Conservation (phyloP, 2,113 vertebrate genomes). For the Bettongia penicillata region DNA sequence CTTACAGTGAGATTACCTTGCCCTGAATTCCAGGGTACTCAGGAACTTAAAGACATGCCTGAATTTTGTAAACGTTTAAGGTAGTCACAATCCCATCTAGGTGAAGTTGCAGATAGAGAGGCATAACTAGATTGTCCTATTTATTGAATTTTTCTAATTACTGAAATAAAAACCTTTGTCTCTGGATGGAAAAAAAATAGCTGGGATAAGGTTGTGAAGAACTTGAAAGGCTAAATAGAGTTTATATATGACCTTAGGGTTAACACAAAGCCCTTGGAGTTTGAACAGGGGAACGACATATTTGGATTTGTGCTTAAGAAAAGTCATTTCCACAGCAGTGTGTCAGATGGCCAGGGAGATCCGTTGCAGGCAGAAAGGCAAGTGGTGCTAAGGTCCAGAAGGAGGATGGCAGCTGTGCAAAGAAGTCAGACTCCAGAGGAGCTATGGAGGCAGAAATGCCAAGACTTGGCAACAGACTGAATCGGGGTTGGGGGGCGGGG, state of each 20-base stretch:
- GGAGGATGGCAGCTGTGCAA: neutral
- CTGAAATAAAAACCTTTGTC: constrained; percentile 81
- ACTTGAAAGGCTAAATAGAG: neutral
- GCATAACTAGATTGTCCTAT: constrained; percentile 74
- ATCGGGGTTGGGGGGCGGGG: neutral
- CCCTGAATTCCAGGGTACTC: constrained; percentile 33
- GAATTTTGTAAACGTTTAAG: constrained; percentile 51
- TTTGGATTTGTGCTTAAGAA: neutral
- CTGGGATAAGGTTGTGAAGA: neutral
- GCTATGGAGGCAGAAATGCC: neutral
- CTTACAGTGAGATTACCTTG: constrained; percentile 45
- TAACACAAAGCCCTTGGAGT: neutral
- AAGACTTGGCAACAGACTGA: neutral
- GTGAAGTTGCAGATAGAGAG: constrained; percentile 68
- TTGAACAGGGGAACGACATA: neutral
- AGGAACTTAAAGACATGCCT: constrained; percentile 60
- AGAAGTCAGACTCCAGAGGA: neutral
- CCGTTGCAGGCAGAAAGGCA: neutral
- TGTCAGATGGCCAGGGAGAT: neutral
- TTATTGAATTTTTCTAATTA: constrained; percentile 78
- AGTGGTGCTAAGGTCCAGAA: neutral
- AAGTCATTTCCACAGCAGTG: neutral
- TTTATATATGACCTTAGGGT: neutral
- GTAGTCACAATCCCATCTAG: constrained; percentile 62
- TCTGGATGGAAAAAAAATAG: constrained; percentile 3